phyloP scores from a whole-genome alignment of 2,113 vertebrate genomes.

The Otolemur garnettii region DNA sequence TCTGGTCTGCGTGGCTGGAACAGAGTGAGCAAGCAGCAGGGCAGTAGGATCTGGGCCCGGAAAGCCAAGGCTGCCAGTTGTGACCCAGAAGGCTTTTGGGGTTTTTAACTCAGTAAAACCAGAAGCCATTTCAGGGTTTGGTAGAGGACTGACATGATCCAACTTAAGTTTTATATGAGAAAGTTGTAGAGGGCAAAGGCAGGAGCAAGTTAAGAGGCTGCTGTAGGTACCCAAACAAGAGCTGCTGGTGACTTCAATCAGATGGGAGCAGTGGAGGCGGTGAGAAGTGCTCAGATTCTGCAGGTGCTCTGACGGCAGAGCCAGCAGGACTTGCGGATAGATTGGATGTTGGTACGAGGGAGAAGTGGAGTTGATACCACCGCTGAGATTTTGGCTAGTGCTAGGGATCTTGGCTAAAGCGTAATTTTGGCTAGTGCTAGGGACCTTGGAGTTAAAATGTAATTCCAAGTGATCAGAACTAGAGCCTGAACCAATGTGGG shows the following conservation, averaged over 20 bases:
- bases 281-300: background rate
- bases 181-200: background rate
- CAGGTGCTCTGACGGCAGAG: background rate
- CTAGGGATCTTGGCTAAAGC: background rate
- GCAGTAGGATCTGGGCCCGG: no score
- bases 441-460: background rate
- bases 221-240: background rate
- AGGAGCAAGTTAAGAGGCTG: background rate
- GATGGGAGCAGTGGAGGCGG: background rate
- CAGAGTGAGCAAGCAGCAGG: background rate
- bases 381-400: background rate
- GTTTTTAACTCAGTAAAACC: background rate
- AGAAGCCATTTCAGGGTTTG: constrained; percentile 5
- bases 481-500: background rate
- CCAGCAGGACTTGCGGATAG: background rate
- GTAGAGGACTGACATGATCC: background rate
- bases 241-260: background rate
- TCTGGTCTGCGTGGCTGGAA: background rate
- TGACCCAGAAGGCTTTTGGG: background rate
- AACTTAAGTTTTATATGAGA: background rate
- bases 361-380: background rate
- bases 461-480: background rate
- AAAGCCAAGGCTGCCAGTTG: background rate
- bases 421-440: background rate
- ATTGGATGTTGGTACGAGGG: background rate